Base-by-base conservation (phyloP, 1,140 invertebrate genomes). In the Ostrea edulis region DNA sequence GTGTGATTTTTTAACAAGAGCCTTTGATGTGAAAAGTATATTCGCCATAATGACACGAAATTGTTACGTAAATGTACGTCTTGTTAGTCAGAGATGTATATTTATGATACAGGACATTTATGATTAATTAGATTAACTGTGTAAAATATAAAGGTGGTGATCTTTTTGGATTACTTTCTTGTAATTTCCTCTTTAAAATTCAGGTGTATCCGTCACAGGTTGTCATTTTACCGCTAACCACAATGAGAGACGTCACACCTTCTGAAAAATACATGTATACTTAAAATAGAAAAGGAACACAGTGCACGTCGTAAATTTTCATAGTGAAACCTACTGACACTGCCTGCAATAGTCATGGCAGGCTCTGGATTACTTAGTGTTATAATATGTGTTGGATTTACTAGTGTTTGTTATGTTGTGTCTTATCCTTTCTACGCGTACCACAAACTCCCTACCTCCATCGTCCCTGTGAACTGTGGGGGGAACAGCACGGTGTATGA, bases 131-230 rank as follows among this genome's bases (percentile, higher is more conserved):
- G 22, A 55, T 55, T 44, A 62, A 20, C 17, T 62, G 55, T 62
- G 55, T 62, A 5, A 20, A 29, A 29, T 77, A 25, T 2, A 29
- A 77, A 77, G 68, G 68, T 77, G 68, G 68, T 77, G 68, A 77
- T 77, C 68, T 25, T 77, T 14, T 77, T 0, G 68, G 68, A 12
- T 77, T 77, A 25, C 68, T 77, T 25, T 29, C 25, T 29, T 77
- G 25, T 77, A 77, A 77, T 77, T 77, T 77, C 68, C 68, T 77
- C 12, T 12, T 77, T 77, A 14, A 77, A 77, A 77, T 77, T 77
- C 68, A 77, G 68, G 25, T 29, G 22, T 29, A 77, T 14, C 68
- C 29, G 68, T 77, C 68, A 77, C 68, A 25, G 68, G 25, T 35
- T 77, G 68, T 77, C 68, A 77, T 77, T 25, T 77, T 35, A 77